Percentiles rank a stretch among this genome's conserved stretches.
phyloP scores from a whole-genome alignment of 2,113 vertebrate genomes.

The Dermatemys mawii region DNA sequence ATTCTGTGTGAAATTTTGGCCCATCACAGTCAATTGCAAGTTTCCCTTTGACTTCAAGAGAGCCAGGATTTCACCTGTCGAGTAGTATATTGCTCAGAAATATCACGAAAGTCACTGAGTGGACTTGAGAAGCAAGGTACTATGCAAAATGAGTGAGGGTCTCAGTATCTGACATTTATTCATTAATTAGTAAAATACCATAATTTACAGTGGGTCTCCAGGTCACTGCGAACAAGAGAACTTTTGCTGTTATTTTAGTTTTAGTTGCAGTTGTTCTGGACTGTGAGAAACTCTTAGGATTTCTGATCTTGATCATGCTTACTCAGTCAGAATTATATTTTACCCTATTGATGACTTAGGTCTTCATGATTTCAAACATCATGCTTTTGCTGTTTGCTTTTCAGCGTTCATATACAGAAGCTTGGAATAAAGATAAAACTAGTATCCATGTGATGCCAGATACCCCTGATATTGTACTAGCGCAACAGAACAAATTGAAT shows the following conservation, averaged over 20 bases:
- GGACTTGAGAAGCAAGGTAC: not conserved
- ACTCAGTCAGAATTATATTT: not conserved
- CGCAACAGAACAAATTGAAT: constrained; percentile 81
- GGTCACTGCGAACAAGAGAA: not conserved
- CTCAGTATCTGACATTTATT: not conserved
- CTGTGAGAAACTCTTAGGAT: not conserved
- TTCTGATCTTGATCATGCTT: not conserved
- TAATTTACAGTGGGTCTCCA: not conserved
- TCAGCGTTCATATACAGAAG: constrained; percentile 79
- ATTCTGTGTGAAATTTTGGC: not conserved
- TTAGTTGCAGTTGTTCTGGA: not conserved
- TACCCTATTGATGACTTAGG: not conserved
- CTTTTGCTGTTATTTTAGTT: not conserved
- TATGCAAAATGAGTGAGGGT: not conserved
- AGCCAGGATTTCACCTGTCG: not conserved
- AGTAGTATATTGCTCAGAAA: not conserved
- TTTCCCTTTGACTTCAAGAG: not conserved
- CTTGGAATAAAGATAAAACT: constrained; percentile 88
- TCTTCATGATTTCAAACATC: not conserved
- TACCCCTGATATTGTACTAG: constrained; percentile 84
- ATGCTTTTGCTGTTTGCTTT: constrained; percentile 10
- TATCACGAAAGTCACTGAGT: too few species aligned
- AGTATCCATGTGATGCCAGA: constrained; percentile 90
- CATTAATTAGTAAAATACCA: not conserved
- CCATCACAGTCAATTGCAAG: not conserved